These are phyloP conservation scores for Tetragonula clypearis DNA, from an alignment of 1,140 invertebrate genomes.

Conservation along the genomic window DNA sequence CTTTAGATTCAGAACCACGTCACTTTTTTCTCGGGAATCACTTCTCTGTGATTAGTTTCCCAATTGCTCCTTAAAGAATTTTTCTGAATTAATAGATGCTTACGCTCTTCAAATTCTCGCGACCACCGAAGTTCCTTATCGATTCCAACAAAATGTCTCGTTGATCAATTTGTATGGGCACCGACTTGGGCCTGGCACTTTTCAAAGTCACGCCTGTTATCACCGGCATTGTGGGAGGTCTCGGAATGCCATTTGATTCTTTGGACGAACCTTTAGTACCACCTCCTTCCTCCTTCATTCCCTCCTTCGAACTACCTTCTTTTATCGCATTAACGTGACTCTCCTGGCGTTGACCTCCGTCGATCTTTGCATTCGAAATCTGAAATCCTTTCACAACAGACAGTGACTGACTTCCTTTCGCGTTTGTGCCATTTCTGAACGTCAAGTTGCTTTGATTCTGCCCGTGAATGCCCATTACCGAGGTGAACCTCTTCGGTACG, in stretches of 20 bases:
- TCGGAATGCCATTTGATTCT: slow-evolving; percentile 40
- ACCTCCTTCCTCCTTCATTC: not conserved
- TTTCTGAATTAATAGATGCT: slow-evolving; percentile 58
- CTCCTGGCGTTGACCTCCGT: slow-evolving; percentile 28
- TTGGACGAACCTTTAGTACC: not conserved
- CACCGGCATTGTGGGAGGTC: slow-evolving; percentile 79
- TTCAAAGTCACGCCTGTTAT: slow-evolving; percentile 79
- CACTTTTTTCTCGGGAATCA: not conserved
- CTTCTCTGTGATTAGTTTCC: not conserved
- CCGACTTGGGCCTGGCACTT: slow-evolving; percentile 70
- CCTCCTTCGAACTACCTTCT: not conserved
- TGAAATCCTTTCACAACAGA: slow-evolving; percentile 74
- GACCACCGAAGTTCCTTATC: slow-evolving; percentile 87
- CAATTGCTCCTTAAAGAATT: not conserved
- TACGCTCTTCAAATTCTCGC: slow-evolving; percentile 83
- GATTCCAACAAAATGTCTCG: slow-evolving; percentile 87
- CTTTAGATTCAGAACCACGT: not conserved
- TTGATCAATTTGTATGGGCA: slow-evolving; percentile 80
- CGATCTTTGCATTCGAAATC: slow-evolving; percentile 2
- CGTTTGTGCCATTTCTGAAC: slow-evolving; percentile 29
- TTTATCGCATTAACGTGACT: slow-evolving; percentile 23
- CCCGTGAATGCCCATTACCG: slow-evolving; percentile 62
- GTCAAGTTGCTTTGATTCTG: slow-evolving; percentile 39
- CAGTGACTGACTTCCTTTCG: slow-evolving; percentile 36
- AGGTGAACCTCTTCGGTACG: slow-evolving; percentile 61